These are phyloP conservation scores for Lichenostomus cassidix DNA, from an alignment of 2,113 vertebrate genomes.

Conservation along the genomic window DNA sequence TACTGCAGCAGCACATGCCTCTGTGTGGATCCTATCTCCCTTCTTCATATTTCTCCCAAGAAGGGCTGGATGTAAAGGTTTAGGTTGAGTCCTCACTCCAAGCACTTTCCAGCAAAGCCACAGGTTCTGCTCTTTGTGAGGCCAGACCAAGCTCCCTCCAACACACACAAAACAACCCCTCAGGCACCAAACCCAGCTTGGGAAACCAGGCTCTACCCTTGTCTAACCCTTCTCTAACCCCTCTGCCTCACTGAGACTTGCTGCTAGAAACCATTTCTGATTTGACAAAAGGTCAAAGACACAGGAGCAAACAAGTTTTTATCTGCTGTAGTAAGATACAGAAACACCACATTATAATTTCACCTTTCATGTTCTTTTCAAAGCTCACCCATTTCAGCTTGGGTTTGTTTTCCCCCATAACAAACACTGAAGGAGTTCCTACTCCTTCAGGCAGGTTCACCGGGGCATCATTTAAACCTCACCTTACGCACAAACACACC, in stretches of 20 bases:
- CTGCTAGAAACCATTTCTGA: background rate
- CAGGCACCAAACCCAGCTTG: background rate
- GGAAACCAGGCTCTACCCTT: accelerated
- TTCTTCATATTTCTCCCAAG: accelerated
- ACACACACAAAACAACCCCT: accelerated
- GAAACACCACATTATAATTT: background rate
- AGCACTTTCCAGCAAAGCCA: background rate
- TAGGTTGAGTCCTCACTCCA: accelerated
- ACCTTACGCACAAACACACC: background rate
- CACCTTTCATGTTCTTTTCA: background rate
- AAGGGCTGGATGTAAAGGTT: background rate
- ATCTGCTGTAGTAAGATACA: accelerated
- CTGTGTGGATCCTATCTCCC: accelerated
- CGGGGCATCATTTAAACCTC: background rate
- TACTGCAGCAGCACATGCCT: accelerated
- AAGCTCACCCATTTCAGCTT: background rate
- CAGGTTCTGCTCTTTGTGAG: accelerated
- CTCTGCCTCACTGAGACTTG: background rate
- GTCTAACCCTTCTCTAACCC: background rate
- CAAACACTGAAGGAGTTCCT: background rate
- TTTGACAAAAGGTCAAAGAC: background rate
- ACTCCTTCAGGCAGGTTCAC: background rate
- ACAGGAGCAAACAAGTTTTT: background rate
- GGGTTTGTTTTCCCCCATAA: accelerated
- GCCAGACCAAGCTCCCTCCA: background rate